Percentiles rank a stretch among this genome's conserved stretches.
These are phyloP conservation scores for Pseudomyrmex gracilis DNA, from an alignment of 1,140 invertebrate species.

Conservation along the genomic window DNA sequence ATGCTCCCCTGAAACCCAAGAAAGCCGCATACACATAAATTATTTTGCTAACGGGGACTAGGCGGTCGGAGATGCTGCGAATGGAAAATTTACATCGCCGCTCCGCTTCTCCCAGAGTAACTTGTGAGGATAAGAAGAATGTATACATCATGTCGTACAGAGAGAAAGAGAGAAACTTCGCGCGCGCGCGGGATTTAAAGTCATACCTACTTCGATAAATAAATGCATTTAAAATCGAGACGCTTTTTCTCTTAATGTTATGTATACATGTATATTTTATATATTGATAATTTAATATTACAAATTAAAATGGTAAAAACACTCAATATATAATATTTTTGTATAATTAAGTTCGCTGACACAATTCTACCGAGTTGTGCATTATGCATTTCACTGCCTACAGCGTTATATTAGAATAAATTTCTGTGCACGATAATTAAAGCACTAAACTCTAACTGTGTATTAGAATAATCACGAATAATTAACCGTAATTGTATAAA, in stretches of 20 bases:
- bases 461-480: conserved; percentile 54
- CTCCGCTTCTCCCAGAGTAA: conserved; percentile 5
- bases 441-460: not conserved
- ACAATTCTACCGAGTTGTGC: not conserved
- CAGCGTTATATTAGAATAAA: conserved; percentile 4
- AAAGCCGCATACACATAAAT: conserved; percentile 49
- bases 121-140: conserved; percentile 24
- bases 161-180: no score
- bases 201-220: not conserved
- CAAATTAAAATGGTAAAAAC: not conserved
- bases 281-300: not conserved
- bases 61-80: conserved; percentile 24
- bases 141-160: not conserved
- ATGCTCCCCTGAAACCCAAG: conserved; percentile 86
- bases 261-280: not conserved
- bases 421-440: conserved; percentile 27
- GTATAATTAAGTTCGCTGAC: not conserved
- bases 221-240: not conserved
- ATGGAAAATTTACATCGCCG: conserved; percentile 53
- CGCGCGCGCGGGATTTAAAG: no score
- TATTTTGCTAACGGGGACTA: conserved; percentile 48
- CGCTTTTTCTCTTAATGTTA: no score
- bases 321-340: not conserved
- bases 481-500: conserved; percentile 29
- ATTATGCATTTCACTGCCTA: conserved; percentile 9